phyloP scores from a whole-genome alignment of 2,888 invertebrate genomes.

The Charanyca ferruginea region DNA sequence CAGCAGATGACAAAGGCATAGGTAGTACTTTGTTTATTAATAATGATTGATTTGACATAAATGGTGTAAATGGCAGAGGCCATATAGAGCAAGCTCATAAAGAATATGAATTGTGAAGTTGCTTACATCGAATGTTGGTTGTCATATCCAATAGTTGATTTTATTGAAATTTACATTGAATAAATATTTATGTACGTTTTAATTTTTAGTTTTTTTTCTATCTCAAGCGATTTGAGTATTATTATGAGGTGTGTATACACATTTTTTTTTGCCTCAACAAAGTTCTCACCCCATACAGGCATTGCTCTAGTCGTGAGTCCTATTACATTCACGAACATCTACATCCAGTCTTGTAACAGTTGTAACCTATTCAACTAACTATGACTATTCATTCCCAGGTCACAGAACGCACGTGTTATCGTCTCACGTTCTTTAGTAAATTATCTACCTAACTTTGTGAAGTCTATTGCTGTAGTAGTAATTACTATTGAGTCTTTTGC shows the following conservation, averaged over 20 bases:
- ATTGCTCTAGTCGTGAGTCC: constrained; percentile 22
- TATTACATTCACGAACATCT: constrained; percentile 32
- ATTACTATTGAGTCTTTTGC: background rate
- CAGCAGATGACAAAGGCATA: no score
- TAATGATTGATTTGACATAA: constrained; percentile 32
- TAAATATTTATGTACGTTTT: no score
- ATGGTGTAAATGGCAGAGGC: background rate
- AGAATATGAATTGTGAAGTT: no score
- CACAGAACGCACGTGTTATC: constrained; percentile 20
- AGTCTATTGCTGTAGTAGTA: background rate
- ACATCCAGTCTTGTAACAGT: constrained; percentile 2
- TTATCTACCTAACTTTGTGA: background rate
- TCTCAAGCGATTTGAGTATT: background rate
- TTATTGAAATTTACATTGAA: no score
- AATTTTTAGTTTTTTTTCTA: no score
- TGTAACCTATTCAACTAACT: constrained; percentile 23
- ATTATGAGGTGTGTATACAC: no score
- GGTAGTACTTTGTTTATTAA: background rate
- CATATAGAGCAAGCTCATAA: no score
- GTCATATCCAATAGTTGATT: no score
- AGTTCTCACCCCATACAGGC: constrained; percentile 7
- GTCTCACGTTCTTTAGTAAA: background rate
- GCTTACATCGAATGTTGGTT: background rate
- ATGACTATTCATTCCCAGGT: constrained; percentile 17
- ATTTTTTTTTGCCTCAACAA: background rate